phyloP scores from a whole-genome alignment of 2,113 vertebrate genomes.

The Myiozetetes cayanensis region DNA sequence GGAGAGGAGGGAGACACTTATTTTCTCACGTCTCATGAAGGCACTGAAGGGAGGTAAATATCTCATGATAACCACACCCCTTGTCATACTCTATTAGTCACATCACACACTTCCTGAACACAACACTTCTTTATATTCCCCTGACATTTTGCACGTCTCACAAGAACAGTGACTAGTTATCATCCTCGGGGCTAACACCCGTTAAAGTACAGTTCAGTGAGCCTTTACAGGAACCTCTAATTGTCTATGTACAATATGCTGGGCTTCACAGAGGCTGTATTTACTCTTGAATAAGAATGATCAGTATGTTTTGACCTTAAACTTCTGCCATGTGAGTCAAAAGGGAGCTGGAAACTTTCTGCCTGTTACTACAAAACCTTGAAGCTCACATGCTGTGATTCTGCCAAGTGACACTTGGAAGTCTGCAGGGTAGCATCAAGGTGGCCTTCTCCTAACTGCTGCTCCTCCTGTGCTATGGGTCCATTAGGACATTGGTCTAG shows the following conservation, averaged over 20 bases:
- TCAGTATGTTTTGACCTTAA: slow-evolving; percentile 5
- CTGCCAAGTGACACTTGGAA: not conserved
- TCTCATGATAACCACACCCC: slow-evolving; percentile 72
- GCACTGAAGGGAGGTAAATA: slow-evolving; percentile 58
- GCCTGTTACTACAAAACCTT: not conserved
- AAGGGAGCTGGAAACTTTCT: not conserved
- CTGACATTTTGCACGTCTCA: slow-evolving; percentile 76
- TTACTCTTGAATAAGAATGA: not conserved
- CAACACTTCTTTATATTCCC: slow-evolving; percentile 56
- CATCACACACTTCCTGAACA: slow-evolving; percentile 66
- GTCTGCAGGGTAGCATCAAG: not conserved
- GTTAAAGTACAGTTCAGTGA: slow-evolving; percentile 23
- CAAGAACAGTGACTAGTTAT: slow-evolving; percentile 42
- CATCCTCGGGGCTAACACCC: slow-evolving; percentile 40
- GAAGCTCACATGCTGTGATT: not conserved
- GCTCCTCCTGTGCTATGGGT: not conserved
- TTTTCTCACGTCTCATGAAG: slow-evolving; percentile 51
- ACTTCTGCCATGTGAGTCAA: not conserved
- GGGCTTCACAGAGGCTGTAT: slow-evolving; percentile 2
- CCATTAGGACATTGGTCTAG: not conserved
- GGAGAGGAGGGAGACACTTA: slow-evolving; percentile 7
- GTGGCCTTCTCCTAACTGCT: not conserved
- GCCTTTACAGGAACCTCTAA: slow-evolving; percentile 30
- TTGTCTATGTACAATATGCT: not conserved
- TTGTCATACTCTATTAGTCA: slow-evolving; percentile 75